Base-by-base conservation (phyloP, 2,113 vertebrate genomes). In the Gymnogyps californianus region DNA sequence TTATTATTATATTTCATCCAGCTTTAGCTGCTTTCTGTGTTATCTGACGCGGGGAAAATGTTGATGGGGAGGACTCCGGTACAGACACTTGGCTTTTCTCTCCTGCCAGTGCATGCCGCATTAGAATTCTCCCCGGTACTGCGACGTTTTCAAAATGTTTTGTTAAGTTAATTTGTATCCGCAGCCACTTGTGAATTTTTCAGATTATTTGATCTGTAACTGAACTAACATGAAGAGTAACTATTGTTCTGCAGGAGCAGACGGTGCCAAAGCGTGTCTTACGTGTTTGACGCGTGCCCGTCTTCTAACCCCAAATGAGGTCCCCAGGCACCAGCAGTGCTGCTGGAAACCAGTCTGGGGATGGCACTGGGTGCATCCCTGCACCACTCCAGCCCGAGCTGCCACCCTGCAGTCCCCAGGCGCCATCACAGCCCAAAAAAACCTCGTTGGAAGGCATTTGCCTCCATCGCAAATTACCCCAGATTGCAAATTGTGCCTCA, bases 141-240 rank as follows among this genome's bases (percentile, higher is more conserved):
- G 92, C 29, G 9, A 75, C 54, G 83, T 66, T 96, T 79, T 87
- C 94, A 75, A 82, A 91, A 90, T 87, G 90, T 87, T 97, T 96
- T 96, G 94, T 93, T 93, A 87, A 89, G 93, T 93, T 96, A 96
- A 97, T 97, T 97, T 97, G 93, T 96, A 93, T 90, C 94, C 28
- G 69, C 93, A 93, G 96, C 96, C 96, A 47, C 95, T 92, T 87
- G 93, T 87, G 96, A 94, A 69, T 89, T 92, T 95, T 87, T 77
- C 80, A 81, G 90, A 84, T 92, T 85, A 77, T 96, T 94, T 95
- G 96, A 95, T 92, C 93, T 95, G 95, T 85, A 92, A 89, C 92
- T 92, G 96, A 96, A 87, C 97, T 79, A 90, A 84, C 94, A 96
- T 0, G 51, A 55, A 58, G 93, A 81, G 85, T 55, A 81, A 93